These are phyloP conservation scores for Boloria selene DNA, from an alignment of 2,888 invertebrate genomes.

Conservation along the genomic window DNA sequence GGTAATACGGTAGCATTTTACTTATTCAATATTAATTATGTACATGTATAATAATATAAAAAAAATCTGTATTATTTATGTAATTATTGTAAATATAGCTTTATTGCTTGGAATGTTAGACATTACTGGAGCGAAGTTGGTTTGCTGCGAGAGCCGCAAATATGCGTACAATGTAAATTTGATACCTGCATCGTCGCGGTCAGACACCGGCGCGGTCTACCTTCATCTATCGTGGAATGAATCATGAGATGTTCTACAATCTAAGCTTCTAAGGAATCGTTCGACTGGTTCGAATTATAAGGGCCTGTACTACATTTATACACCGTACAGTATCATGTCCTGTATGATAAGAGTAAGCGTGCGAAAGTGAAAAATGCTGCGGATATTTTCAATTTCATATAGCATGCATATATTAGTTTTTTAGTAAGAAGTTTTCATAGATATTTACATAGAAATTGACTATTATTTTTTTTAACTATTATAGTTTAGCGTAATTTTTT, in stretches of 20 bases:
- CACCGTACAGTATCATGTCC: no score
- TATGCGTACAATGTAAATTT: conserved; percentile 74
- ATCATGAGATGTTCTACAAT: conserved; percentile 30
- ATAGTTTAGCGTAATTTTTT: no score
- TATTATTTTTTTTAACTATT: no score
- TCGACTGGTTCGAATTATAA: neutral
- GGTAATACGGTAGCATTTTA: neutral
- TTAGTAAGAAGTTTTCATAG: no score
- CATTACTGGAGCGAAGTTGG: conserved; percentile 53
- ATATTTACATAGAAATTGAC: no score
- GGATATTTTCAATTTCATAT: no score
- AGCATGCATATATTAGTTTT: no score
- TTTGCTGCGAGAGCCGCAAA: conserved; percentile 61
- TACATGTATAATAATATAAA: no score
- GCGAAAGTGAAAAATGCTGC: no score
- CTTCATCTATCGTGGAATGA: conserved; percentile 56
- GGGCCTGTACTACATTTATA: neutral
- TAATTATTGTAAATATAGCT: conserved; percentile 18
- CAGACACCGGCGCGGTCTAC: conserved; percentile 51
- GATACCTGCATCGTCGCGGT: conserved; percentile 66
- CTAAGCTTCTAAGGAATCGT: conserved; percentile 9
- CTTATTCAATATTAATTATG: no score
- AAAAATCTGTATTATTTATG: no score
- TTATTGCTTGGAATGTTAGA: conserved; percentile 44
- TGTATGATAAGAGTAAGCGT: no score